Base-by-base conservation (phyloP, 2,797 vertebrate species). In the Schizopygopsis malacanthus region DNA sequence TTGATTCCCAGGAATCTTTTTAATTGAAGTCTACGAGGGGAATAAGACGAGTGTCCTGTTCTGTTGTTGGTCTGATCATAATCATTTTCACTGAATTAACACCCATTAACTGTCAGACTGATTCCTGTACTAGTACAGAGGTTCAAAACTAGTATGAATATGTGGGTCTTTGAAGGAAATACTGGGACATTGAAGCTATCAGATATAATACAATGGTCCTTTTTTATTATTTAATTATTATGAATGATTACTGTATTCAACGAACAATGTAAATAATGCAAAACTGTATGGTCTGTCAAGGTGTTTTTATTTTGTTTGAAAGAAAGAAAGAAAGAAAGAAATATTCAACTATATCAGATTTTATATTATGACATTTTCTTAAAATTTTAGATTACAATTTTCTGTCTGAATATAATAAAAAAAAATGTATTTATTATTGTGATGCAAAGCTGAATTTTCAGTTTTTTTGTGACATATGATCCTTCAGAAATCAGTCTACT, bases 21-120 rank as follows among this genome's bases (percentile, higher is more conserved):
- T 78, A 71, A 84, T 56, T 72, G 77, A 82, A 43, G 56, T 73
- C 37, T 47, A 85, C 6, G 25, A 78, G 47, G 43, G 8, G 39
- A 28, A 71, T 73, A 47, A 85, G 79, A 87, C 54, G 54, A 87
- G 65, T 25, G 43, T 61, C 72, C 56, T 77, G 2, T 20, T 65
- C 77, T 65, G 50, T n/a, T 47, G 63, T 67, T 79, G 37, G 15
- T 71, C 16, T 79, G 22, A 56, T 52, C 39, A 20, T 77, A 45
- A 45, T 84, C 56, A 65, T 65, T 84, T 25, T 71, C 76, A 77
- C 83, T 9, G 16, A 28, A 50, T 70, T 61, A 84, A 73, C 10
- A 79, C 25, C 65, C 41, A 7, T 61, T 72, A 81, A 12, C 41
- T 45, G 6, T 41, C 33, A 41, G 20, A 41, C 20, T n/a, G 52